Base-by-base conservation (phyloP, 1,140 invertebrate genomes). In the Dolichoris vasculosae region DNA sequence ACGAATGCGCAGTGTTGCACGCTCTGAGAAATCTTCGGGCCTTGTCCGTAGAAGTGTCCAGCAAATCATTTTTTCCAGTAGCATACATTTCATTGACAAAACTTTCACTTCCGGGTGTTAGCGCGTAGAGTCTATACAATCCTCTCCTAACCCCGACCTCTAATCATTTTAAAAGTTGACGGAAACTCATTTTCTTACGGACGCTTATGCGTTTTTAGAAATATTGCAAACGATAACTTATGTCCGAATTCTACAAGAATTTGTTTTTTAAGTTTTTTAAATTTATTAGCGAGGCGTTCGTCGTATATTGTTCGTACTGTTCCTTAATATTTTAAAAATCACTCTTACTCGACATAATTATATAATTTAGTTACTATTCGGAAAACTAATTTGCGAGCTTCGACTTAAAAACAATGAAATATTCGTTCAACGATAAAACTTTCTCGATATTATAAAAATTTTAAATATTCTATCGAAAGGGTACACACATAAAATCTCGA, bases 81-180 rank as follows among this genome's bases (percentile, higher is more conserved):
- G 73, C 46, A 63, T 46, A n/a, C 71, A 76, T 80, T 48, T 77
- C 64, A 79, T 76, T 81, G 48, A 75, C 43, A 59, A 77, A 82
- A 84, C 86, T 85, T 87, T 87, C 80, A 85, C 81, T 80, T 85
- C 80, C 84, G 80, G 84, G 75, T 78, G 30, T 80, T 30, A 32
- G 30, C 40, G 35, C n/a, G 32, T 26, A 13, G 13, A 26, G 78
- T 38, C 46, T 32, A 63, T 11, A 43, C 69, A 26, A 59, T 82
- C 32, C 26, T 82, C 81, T 1, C 15, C 48, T 32, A 59, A 81
- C 40, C 63, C 79, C 35, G 30, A 76, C 73, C 20, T 48, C 43
- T 76, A 48, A 26, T 26, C 55, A 26, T 59, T 59, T 59, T 59
- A 26, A 26, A 26, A 59, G 55, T 13, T 4, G 23, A 59, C 20